phyloP scores from a whole-genome alignment of 2,113 vertebrate genomes.

The Pangasianodon hypophthalmus region DNA sequence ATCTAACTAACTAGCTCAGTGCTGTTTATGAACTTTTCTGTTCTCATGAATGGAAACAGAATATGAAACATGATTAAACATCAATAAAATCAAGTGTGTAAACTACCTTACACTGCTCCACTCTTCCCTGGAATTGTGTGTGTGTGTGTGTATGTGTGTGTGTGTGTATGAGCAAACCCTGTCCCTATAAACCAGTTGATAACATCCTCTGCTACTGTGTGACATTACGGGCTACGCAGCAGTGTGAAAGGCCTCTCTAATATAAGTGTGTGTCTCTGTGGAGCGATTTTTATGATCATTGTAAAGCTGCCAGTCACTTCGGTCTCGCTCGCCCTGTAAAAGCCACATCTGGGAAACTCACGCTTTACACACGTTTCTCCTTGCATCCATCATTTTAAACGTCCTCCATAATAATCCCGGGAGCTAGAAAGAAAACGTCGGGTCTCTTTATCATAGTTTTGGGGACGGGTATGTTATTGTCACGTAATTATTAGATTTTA shows the following conservation, averaged over 20 bases:
- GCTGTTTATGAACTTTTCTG: background rate
- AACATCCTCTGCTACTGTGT: conserved; percentile 35
- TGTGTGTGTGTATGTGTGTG: conserved; percentile 16
- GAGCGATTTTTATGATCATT: conserved; percentile 65
- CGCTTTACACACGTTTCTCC: conserved; percentile 64
- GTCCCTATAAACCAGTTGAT: conserved; percentile 26
- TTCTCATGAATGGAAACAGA: background rate
- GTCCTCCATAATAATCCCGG: conserved; percentile 9
- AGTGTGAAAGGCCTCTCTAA: conserved; percentile 39
- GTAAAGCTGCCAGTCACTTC: conserved; percentile 72
- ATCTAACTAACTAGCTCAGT: background rate
- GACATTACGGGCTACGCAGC: conserved; percentile 33
- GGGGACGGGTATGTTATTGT: conserved; percentile 15
- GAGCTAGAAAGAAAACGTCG: background rate
- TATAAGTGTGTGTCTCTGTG: conserved; percentile 51
- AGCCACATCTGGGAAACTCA: conserved; percentile 62
- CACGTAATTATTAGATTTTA: background rate
- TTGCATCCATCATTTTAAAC: conserved; percentile 71
- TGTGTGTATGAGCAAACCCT: conserved; percentile 4
- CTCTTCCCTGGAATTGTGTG: background rate
- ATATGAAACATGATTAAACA: conserved; percentile 20
- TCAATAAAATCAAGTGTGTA: conserved; percentile 17
- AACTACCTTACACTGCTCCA: background rate
- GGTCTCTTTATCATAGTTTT: conserved; percentile 66
- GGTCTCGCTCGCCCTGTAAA: conserved; percentile 57